Evolutionary conservation across 2,888 invertebrate species (phyloP).

Genomic region (Oxyteleia sp.): DNA sequence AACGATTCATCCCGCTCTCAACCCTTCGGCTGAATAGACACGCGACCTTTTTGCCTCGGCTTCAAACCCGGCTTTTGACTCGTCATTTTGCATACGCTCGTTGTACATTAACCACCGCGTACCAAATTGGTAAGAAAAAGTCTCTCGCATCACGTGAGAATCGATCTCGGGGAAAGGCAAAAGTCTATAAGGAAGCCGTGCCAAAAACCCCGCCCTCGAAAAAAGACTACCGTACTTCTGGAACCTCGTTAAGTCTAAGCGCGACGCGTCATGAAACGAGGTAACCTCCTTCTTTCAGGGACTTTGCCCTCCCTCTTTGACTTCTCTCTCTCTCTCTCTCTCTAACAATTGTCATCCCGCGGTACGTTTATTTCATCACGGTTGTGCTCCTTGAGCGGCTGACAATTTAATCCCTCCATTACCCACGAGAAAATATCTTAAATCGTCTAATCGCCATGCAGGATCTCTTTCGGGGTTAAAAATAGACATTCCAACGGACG

Average conservation of each 20-base stretch:
- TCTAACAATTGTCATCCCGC: conserved; percentile 52
- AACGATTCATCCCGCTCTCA: conserved; percentile 38
- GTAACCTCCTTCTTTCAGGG: conserved; percentile 76
- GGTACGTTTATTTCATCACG: conserved; percentile 40
- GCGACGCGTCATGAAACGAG: conserved; percentile 74
- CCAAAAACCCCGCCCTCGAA: conserved; percentile 70
- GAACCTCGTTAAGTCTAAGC: conserved; percentile 75
- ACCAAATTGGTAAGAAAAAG: conserved; percentile 33
- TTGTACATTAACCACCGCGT: conserved; percentile 13
- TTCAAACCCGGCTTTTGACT: conserved; percentile 37
- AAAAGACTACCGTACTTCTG: conserved; percentile 71
- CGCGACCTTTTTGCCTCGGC: conserved; percentile 24
- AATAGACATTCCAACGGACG: too few relatives aligned
- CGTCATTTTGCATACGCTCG: conserved; percentile 14
- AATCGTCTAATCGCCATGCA: too few relatives aligned
- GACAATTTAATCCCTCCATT: conserved; percentile 41
- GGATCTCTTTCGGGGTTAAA: too few relatives aligned
- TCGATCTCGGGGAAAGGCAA: conserved; percentile 52
- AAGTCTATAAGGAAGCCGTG: conserved; percentile 50
- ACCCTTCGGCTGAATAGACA: conserved; percentile 22
- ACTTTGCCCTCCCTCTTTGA: too few relatives aligned
- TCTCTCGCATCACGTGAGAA: conserved; percentile 32
- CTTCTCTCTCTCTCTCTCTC: conserved; percentile 55
- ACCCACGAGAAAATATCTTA: too few relatives aligned
- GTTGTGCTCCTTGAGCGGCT: conserved; percentile 10